Evolutionary conservation across 2,797 vertebrate species (phyloP).

Genomic region (Mormyrus hasselquistii): DNA sequence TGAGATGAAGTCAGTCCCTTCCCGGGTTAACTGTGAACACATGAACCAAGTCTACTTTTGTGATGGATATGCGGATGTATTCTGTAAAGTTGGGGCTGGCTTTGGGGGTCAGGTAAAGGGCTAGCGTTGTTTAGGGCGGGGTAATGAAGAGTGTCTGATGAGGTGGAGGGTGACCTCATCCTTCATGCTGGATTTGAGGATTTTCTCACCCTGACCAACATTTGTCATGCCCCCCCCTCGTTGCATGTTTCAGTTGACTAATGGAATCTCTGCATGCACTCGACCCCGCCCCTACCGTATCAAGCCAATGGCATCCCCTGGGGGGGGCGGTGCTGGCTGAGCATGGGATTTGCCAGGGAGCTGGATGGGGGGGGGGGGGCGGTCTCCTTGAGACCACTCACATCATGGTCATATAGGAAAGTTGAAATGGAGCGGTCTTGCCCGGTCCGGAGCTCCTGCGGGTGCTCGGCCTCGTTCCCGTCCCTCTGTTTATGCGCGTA

Average conservation of each 20-base stretch:
- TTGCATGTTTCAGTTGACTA: neutral
- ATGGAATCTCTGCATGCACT: neutral
- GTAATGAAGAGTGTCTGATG: neutral
- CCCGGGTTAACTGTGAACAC: neutral
- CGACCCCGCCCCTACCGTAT: neutral
- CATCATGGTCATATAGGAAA: neutral
- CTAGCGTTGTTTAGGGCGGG: neutral
- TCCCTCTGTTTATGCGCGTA: constrained; percentile 2
- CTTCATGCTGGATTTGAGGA: neutral
- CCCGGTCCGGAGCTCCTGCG: neutral
- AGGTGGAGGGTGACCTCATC: neutral
- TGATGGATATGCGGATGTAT: neutral
- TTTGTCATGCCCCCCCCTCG: neutral
- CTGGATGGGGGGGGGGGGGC: neutral
- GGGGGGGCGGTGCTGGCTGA: neutral
- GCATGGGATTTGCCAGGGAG: neutral
- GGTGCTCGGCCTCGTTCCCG: neutral
- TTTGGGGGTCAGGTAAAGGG: neutral
- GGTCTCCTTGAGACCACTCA: neutral
- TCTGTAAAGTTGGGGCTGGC: neutral
- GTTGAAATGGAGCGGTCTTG: neutral
- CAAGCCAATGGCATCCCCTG: neutral
- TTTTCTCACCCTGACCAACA: neutral
- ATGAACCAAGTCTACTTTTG: neutral
- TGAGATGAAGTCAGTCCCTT: neutral